Percentiles rank a stretch among this genome's conserved stretches.
Evolutionary conservation across 64 coral and sea anemone species (phyloP).

Genomic region (Montipora sp.): DNA sequence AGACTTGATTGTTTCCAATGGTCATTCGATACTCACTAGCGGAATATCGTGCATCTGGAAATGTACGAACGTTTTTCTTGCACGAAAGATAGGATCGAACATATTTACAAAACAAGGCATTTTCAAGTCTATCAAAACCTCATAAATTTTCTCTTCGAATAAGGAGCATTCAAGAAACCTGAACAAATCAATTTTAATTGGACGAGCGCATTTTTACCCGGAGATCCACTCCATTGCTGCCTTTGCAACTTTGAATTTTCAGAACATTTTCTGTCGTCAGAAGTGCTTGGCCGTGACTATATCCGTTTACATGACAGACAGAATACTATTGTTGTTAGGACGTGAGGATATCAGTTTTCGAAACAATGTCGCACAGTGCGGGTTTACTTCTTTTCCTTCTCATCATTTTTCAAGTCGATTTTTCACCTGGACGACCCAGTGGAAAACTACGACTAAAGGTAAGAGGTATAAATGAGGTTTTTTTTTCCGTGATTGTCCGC

Average conservation of each 20-base stretch:
- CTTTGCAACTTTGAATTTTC: background rate
- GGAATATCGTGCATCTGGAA: too few species aligned
- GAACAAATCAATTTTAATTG: background rate
- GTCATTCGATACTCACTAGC: background rate
- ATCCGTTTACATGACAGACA: conserved; percentile 1
- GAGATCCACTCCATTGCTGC: background rate
- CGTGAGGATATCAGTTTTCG: background rate
- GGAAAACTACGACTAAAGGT: conserved; percentile 18
- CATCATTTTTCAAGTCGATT: background rate
- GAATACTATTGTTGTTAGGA: background rate
- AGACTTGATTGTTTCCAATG: background rate
- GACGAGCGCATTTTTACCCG: background rate
- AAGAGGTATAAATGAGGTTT: background rate
- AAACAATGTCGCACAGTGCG: background rate
- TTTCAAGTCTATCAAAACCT: too few species aligned
- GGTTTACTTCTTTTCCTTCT: background rate
- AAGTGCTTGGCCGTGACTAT: background rate
- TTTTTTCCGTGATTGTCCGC: too few species aligned
- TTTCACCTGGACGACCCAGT: conserved; percentile 14
- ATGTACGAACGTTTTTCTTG: too few species aligned
- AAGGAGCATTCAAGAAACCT: too few species aligned
- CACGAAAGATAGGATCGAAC: too few species aligned
- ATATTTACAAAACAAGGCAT: too few species aligned
- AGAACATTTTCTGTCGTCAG: background rate
- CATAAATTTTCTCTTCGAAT: too few species aligned